These are phyloP conservation scores for Phrynocephalus guinanensis DNA, from an alignment of 2,797 vertebrate genomes.

Conservation along the genomic window DNA sequence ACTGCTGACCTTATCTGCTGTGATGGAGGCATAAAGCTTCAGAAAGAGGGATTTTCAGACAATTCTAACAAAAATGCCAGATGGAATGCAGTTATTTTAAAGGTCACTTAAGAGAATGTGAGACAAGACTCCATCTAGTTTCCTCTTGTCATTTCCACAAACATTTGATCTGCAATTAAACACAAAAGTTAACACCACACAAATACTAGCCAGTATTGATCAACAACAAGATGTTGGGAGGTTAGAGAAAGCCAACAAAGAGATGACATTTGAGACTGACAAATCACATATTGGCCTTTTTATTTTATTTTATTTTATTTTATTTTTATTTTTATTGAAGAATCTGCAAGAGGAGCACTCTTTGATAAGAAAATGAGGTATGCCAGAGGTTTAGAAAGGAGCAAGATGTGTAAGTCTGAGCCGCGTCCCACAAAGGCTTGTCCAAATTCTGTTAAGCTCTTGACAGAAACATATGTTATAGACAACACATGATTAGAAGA, in stretches of 20 bases:
- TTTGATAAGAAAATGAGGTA: not conserved
- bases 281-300: conserved; percentile 16
- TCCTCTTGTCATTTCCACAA: conserved; percentile 42
- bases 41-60: not conserved
- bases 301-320: too few relatives aligned
- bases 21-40: conserved; percentile 6
- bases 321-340: accelerated
- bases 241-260: conserved; percentile 16
- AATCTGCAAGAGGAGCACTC: not conserved
- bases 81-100: conserved; percentile 40
- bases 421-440: not conserved
- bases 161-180: conserved; percentile 39
- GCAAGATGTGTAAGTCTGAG: not conserved
- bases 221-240: not conserved
- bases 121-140: conserved; percentile 31
- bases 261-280: conserved; percentile 26
- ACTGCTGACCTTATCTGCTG: conserved; percentile 11
- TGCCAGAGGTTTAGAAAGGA: not conserved
- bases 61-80: conserved; percentile 45
- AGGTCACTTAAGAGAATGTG: conserved; percentile 38
- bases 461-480: too few relatives aligned
- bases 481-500: too few relatives aligned
- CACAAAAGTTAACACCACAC: conserved; percentile 46
- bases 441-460: too few relatives aligned
- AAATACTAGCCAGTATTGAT: conserved; percentile 15